phyloP scores from a whole-genome alignment of 2,797 vertebrate species.

The Petrocephalus sullivani region DNA sequence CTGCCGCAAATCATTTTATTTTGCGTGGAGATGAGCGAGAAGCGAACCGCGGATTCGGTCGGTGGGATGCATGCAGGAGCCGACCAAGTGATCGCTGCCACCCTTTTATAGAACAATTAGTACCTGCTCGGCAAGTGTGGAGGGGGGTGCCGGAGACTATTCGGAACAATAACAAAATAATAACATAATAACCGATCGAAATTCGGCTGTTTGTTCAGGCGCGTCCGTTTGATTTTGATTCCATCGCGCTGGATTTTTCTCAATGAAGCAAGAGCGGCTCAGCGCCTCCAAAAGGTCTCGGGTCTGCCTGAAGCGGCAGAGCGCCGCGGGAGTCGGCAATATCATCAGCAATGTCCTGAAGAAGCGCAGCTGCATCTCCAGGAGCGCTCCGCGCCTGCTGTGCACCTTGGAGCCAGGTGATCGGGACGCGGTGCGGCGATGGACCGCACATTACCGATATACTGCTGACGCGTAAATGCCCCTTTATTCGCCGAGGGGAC shows the following conservation, averaged over 20 bases:
- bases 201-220: neutral
- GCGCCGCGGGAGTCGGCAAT: slow-evolving; percentile 77
- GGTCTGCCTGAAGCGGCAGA: slow-evolving; percentile 65
- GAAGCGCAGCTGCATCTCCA: slow-evolving; percentile 88
- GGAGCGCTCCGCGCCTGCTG: slow-evolving; percentile 87
- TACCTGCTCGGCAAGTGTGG: neutral
- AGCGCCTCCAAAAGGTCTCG: slow-evolving; percentile 72
- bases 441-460: neutral
- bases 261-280: slow-evolving; percentile 77
- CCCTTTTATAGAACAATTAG: slow-evolving; percentile 5
- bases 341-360: slow-evolving; percentile 92
- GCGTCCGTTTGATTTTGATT: neutral
- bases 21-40: neutral
- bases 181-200: neutral
- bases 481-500: neutral
- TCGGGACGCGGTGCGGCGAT: neutral
- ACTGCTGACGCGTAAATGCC: neutral
- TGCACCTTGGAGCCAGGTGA: slow-evolving; percentile 97
- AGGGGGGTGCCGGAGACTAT: neutral
- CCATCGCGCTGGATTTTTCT: neutral
- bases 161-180: neutral
- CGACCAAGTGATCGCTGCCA: neutral
- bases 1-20: neutral
- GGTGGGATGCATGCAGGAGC: neutral
- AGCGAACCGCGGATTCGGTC: neutral